Base-by-base conservation (phyloP, 92 coral and sea anemone genomes). In the Porites evermanni region DNA sequence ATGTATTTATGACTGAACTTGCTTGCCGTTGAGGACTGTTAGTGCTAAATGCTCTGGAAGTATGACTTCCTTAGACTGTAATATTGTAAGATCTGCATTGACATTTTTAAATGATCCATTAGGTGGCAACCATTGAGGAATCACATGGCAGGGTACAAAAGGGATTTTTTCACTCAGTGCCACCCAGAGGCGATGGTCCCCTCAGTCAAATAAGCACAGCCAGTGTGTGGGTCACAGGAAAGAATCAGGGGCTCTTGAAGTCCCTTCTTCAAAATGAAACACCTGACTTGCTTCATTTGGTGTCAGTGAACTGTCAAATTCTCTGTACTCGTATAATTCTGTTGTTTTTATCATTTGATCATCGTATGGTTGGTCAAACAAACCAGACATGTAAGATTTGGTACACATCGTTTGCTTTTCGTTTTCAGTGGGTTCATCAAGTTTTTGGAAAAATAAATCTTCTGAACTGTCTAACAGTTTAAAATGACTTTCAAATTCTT, bases 41-140 rank as follows among this genome's bases (percentile, higher is more conserved):
- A 53, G 59, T 53, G 11, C 59, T 53, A 53, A 53, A 53, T 53
- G 59, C 59, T 53, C 59, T 53, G 59, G 8, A 53, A 53, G 59
- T 5, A 53, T 53, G 59, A 53, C 59, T 53, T 69, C 24, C 44
- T 69, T 69, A 69, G 53, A 69, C 74, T 69, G 74, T 69, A 69
- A 29, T 69, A 17, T 52, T 69, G 29, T 69, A 69, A 69, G 16
- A 69, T 24, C 74, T 69, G 74, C 74, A 69, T 69, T 52, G 12
- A 69, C 32, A 32, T 69, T 69, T 69, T 69, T 69, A 69, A 50
- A 69, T 32, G 52, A 69, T 69, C 74, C 74, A 29, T 69, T 54
- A 6, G 53, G 74, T 69, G 53, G 53, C 74, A 69, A 69, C 74
- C 74, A 69, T 18, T 32, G 53, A 32, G 52, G 53, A 69, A 69